A percentile compares a stretch with the other conserved stretches of the same genome.
These are phyloP conservation scores for Hyposmocoma kahamanoa DNA, from an alignment of 1,140 invertebrate species.

Conservation along the genomic window DNA sequence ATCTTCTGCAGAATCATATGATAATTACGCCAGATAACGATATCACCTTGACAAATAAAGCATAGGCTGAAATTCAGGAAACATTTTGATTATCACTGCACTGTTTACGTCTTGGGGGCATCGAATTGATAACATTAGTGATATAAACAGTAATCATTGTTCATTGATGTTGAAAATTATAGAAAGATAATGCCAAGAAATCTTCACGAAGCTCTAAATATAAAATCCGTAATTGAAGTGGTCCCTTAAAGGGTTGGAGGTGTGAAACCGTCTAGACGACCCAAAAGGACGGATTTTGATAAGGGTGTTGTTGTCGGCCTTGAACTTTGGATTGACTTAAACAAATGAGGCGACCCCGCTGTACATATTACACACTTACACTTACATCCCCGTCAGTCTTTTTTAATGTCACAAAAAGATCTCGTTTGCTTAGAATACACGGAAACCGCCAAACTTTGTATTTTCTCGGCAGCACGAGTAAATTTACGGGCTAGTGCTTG, in stretches of 20 bases:
- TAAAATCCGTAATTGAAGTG: slow-evolving; percentile 48
- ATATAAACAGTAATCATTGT: no score
- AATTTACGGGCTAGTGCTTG: slow-evolving; percentile 29
- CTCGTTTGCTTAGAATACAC: neutral
- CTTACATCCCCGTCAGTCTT: neutral
- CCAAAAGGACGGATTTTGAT: slow-evolving; percentile 58
- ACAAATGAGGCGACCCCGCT: slow-evolving; percentile 46
- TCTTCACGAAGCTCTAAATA: neutral
- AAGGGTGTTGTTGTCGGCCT: slow-evolving; percentile 57
- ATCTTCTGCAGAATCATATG: no score
- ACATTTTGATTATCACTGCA: no score
- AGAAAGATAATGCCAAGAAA: no score
- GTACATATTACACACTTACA: no score
- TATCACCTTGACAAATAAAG: no score
- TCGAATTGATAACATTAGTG: no score
- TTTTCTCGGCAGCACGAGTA: slow-evolving; percentile 26
- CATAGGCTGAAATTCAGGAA: no score
- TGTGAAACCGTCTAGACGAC: slow-evolving; percentile 67
- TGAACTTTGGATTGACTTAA: slow-evolving; percentile 64
- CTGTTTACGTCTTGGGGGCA: no score
- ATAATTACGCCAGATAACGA: no score
- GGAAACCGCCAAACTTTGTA: slow-evolving; percentile 18
- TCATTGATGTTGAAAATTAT: neutral
- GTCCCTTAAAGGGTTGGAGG: slow-evolving; percentile 57
- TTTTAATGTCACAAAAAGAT: neutral